Base-by-base conservation (phyloP, 2,113 vertebrate species). In the Paralichthys olivaceus region DNA sequence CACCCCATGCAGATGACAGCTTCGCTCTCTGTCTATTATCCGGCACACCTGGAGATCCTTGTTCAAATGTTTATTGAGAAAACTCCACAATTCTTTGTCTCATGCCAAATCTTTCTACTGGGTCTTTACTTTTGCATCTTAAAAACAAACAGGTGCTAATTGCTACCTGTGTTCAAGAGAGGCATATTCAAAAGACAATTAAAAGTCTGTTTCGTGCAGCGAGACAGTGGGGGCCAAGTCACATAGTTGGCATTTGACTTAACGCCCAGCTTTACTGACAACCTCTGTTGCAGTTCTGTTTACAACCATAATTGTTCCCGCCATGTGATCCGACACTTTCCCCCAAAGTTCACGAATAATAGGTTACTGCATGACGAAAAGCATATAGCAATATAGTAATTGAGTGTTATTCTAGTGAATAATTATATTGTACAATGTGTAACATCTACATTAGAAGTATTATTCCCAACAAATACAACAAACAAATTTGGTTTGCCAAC, bases 121-220 rank as follows among this genome's bases (percentile, higher is more conserved):
- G 80, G 54, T 69, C 53, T 40, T 65, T 75, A n/a, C 20, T 15
- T 68, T 40, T 34, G 65, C 43, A 54, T 70, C 54, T 59, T 55
- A 51, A 68, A 83, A 76, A 68, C 71, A 81, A 73, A 69, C 57
- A 58, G 8, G 40, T 80, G 67, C 67, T 72, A 75, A 84, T 77
- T 86, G 75, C 57, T 72, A 71, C 4, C 56, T 58, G 55, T 56
- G 80, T 32, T 23, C 17, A 61, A 54, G 63, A 76, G 45, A 37
- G 26, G 22, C 26, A 49, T 14, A 47, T 12, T 14, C 20, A 58
- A 63, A 51, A 23, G 37, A 61, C 17, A 68, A 80, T 55, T 54
- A 72, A 55, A 79, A 55, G 55, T 23, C n/a, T 22, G 22, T 67
- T 77, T 13, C 29, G 68, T 57, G 69, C 14, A 5, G 58, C 2